Percentiles rank a stretch among this genome's conserved stretches.
These are phyloP conservation scores for Microchirus variegatus DNA, from an alignment of 2,797 vertebrate genomes.

Conservation along the genomic window DNA sequence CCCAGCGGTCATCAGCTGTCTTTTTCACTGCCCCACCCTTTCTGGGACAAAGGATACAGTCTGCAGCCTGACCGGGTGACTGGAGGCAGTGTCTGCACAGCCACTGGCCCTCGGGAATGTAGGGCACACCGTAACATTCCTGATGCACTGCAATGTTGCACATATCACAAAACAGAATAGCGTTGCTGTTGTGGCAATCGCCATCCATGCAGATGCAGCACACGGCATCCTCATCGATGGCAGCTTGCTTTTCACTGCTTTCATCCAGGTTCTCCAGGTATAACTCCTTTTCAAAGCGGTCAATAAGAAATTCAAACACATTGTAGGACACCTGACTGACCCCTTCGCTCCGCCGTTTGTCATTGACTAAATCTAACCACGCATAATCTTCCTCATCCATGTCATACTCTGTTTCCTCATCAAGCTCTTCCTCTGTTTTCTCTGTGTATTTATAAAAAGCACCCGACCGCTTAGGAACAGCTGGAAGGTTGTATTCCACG, in stretches of 20 bases:
- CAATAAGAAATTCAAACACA: slow-evolving; percentile 96
- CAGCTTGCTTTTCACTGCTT: slow-evolving; percentile 83
- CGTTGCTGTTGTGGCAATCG: slow-evolving; percentile 96
- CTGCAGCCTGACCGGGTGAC: slow-evolving; percentile 86
- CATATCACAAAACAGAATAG: slow-evolving; percentile 94
- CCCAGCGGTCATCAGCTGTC: slow-evolving; percentile 96
- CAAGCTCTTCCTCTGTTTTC: slow-evolving; percentile 93
- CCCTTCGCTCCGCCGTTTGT: slow-evolving; percentile 89
- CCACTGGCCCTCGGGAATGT: slow-evolving; percentile 98
- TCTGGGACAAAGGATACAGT: slow-evolving; percentile 96
- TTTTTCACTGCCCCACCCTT: slow-evolving; percentile 96
- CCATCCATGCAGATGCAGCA: slow-evolving; percentile 97
- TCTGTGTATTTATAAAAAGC: slow-evolving; percentile 90
- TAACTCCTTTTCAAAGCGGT: slow-evolving; percentile 96
- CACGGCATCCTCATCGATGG: slow-evolving; percentile 93
- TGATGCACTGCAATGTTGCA: slow-evolving; percentile 98
- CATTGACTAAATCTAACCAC: slow-evolving; percentile 95
- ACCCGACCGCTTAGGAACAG: slow-evolving; percentile 87
- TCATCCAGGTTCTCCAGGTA: slow-evolving; percentile 91
- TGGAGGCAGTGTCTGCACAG: slow-evolving; percentile 96
- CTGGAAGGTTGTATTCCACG: slow-evolving; percentile 94
- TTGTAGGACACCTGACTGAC: slow-evolving; percentile 92
- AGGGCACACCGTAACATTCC: slow-evolving; percentile 98
- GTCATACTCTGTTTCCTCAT: slow-evolving; percentile 96
- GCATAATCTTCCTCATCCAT: slow-evolving; percentile 99